These are phyloP conservation scores for Macrosiphum euphorbiae DNA, from an alignment of 2,888 invertebrate species.

Conservation along the genomic window DNA sequence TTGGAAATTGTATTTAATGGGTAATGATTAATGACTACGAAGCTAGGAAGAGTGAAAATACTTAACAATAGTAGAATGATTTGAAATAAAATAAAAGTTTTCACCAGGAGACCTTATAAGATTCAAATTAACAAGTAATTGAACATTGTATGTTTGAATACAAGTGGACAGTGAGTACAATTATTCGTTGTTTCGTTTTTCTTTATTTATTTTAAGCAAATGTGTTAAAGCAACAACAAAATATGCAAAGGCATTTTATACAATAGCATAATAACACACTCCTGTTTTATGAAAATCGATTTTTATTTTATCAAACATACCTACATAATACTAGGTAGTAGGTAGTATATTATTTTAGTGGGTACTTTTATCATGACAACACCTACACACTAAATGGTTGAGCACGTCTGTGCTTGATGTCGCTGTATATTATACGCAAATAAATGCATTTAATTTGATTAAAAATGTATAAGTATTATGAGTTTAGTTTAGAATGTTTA, in stretches of 20 bases:
- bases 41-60: not conserved
- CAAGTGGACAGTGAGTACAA: not conserved
- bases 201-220: not conserved
- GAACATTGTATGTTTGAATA: not conserved
- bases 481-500: not conserved
- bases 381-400: not conserved
- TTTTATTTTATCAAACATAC: not conserved
- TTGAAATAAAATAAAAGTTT: constrained; percentile 23
- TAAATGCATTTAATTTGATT: not conserved
- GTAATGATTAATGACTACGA: not conserved
- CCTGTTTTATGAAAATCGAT: not conserved
- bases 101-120: constrained; percentile 27
- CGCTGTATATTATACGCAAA: not conserved
- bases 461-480: not conserved
- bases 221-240: not conserved
- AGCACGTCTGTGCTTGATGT: not conserved
- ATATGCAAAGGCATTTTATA: not conserved
- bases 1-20: not conserved
- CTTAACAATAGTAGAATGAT: constrained; percentile 23
- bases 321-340: not conserved
- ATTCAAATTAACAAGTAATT: constrained; percentile 35
- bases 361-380: not conserved
- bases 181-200: not conserved
- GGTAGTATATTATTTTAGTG: not conserved
- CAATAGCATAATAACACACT: not conserved